Conservation (phyloP, 2,888 invertebrate species). For the Rhopalosiphum nymphaeae region DNA sequence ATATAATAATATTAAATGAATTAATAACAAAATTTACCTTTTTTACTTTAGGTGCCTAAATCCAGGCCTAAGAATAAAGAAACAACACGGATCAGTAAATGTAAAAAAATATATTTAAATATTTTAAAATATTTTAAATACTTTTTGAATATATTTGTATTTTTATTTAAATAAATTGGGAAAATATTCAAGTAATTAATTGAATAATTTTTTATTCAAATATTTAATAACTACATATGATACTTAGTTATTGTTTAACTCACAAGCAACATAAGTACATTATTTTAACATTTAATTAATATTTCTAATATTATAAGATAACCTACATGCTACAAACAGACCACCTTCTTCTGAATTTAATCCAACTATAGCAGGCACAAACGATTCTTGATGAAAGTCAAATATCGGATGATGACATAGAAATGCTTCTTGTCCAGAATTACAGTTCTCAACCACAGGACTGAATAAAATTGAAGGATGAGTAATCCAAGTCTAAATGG, state of each 20-base stretch:
- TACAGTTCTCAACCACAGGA: conserved; percentile 59
- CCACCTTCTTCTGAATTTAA: conserved; percentile 65
- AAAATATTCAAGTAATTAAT: neutral
- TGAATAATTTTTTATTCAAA: neutral
- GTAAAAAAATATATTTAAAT: neutral
- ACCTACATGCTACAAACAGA: neutral
- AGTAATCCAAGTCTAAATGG: conserved; percentile 43
- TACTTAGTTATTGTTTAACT: neutral
- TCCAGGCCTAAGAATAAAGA: neutral
- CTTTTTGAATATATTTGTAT: neutral
- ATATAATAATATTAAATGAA: no score
- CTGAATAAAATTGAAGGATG: conserved; percentile 48
- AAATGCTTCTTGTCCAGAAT: conserved; percentile 51
- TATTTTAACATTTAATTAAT: no score
- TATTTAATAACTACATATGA: neutral
- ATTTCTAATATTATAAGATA: no score
- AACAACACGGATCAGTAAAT: neutral
- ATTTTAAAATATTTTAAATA: neutral
- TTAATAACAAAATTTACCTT: no score
- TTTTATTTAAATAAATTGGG: neutral
- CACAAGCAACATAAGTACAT: conserved; percentile 10
- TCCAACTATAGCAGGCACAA: conserved; percentile 64
- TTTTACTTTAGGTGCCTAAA: no score
- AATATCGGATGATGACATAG: conserved; percentile 51
- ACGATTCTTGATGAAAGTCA: conserved; percentile 62